Conservation (phyloP, 64 coral and sea anemone genomes). For the Porites lutea region DNA sequence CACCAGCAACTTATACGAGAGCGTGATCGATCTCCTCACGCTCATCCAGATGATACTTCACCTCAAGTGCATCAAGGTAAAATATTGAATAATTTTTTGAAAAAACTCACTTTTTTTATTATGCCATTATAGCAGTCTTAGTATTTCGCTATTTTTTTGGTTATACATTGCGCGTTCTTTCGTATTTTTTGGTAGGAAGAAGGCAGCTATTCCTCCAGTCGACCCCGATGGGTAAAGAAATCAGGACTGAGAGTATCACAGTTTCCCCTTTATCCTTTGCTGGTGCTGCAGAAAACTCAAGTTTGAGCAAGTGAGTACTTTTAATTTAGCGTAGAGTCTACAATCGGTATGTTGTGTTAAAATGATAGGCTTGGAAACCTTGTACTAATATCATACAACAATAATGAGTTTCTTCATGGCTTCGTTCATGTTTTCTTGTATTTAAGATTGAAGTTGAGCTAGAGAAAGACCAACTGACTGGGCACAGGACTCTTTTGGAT, state of each 20-base stretch:
- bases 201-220: not conserved
- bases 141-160: not conserved
- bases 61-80: not conserved
- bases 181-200: not conserved
- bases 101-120: not conserved
- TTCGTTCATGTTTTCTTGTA: not conserved
- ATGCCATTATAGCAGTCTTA: too few relatives aligned
- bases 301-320: too few relatives aligned
- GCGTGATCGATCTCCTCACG: not conserved
- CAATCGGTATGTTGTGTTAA: too few relatives aligned
- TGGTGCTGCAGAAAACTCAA: not conserved
- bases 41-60: not conserved
- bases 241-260: not conserved
- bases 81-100: not conserved
- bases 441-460: constrained; percentile 1
- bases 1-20: not conserved
- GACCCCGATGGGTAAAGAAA: not conserved
- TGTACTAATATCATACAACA: not conserved
- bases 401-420: not conserved
- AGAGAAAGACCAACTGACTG: not conserved
- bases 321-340: too few relatives aligned
- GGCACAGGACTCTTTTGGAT: constrained; percentile 8
- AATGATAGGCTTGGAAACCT: not conserved
- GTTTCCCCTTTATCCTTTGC: not conserved
- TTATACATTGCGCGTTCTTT: not conserved